Conservation (phyloP, 2,797 vertebrate genomes). For the Chloroceryle inda region DNA sequence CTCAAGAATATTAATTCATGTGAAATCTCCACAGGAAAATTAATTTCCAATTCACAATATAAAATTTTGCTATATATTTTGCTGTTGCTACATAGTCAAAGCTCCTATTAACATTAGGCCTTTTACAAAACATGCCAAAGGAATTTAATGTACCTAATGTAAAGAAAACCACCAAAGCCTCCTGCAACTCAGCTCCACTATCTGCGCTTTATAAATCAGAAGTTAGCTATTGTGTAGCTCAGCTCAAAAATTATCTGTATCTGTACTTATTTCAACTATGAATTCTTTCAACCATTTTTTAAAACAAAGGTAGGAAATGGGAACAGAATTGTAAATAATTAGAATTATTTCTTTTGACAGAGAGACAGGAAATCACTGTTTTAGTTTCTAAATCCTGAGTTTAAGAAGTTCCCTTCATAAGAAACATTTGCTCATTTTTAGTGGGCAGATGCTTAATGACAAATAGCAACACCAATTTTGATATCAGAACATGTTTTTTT, state of each 20-base stretch:
- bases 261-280: constrained; percentile 24
- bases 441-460: background rate
- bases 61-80: background rate
- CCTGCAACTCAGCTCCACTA: background rate
- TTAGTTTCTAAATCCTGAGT: constrained; percentile 48
- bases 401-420: constrained; percentile 38
- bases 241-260: background rate
- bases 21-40: background rate
- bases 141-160: background rate
- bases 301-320: constrained; percentile 69
- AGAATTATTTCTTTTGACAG: constrained; percentile 59
- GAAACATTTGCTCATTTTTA: background rate
- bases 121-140: background rate
- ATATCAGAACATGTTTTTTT: background rate
- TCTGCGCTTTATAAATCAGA: background rate
- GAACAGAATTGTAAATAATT: constrained; percentile 67
- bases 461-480: background rate
- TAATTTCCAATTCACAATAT: background rate
- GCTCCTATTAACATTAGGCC: background rate
- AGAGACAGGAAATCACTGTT: constrained; percentile 61
- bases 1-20: background rate
- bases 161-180: background rate
- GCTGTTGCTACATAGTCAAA: background rate
- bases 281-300: constrained; percentile 17
- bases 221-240: background rate